phyloP scores from a whole-genome alignment of 2,797 vertebrate genomes.

The Psittacula echo region DNA sequence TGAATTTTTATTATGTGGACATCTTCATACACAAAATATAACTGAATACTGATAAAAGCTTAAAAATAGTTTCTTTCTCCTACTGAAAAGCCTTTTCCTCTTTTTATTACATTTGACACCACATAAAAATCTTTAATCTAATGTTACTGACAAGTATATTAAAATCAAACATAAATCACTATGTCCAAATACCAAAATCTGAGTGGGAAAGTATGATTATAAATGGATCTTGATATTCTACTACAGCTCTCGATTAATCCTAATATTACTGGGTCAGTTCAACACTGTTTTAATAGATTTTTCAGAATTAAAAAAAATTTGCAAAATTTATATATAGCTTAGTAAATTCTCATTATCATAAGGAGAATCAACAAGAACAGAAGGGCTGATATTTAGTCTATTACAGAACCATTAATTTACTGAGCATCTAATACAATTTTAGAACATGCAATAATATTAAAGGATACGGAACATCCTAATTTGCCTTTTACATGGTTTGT shows the following conservation, averaged over 20 bases:
- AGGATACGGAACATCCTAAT: slow-evolving; percentile 28
- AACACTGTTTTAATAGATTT: neutral
- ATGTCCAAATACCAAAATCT: neutral
- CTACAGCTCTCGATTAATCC: neutral
- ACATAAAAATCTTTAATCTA: neutral
- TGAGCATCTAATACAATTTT: slow-evolving; percentile 13
- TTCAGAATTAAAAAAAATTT: neutral
- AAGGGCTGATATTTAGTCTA: neutral
- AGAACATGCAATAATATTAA: neutral
- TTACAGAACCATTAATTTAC: neutral
- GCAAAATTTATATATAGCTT: neutral
- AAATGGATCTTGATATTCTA: neutral
- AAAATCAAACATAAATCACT: neutral
- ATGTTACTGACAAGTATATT: neutral
- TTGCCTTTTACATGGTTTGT: slow-evolving; percentile 43
- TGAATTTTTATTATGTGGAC: neutral
- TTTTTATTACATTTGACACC: neutral
- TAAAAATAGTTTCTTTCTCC: neutral
- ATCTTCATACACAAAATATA: neutral
- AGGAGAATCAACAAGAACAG: neutral
- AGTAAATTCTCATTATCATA: neutral
- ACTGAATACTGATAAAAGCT: neutral
- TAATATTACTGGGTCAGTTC: neutral
- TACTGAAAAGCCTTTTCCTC: neutral
- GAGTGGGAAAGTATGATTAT: neutral